phyloP scores from a whole-genome alignment of 2,113 vertebrate species.

The Peromyscus leucopus region DNA sequence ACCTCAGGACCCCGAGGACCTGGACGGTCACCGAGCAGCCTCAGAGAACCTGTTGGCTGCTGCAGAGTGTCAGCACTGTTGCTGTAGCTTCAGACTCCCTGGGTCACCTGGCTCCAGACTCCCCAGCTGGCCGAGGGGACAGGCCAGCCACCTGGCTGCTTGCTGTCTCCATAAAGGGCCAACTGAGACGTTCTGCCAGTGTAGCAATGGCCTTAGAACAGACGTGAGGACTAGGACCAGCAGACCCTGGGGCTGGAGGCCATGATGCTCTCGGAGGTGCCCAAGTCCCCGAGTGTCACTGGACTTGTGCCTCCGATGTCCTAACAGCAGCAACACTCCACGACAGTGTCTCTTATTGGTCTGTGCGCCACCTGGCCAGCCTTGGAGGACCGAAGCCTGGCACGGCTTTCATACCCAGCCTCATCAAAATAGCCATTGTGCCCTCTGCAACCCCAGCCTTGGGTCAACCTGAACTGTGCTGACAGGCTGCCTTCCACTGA shows the following conservation, averaged over 20 bases:
- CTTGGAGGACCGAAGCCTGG: neutral
- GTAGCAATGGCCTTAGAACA: neutral
- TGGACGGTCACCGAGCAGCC: neutral
- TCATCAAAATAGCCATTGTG: too few relatives aligned
- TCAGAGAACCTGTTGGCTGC: neutral
- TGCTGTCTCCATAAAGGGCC: neutral
- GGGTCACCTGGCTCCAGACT: neutral
- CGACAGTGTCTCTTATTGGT: neutral
- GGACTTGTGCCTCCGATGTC: neutral
- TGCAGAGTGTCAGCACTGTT: neutral
- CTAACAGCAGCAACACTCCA: neutral
- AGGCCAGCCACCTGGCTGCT: neutral
- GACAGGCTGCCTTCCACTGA: neutral
- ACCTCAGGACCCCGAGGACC: neutral
- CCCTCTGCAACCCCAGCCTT: neutral
- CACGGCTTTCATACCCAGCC: neutral
- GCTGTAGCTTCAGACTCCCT: neutral
- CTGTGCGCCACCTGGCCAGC: neutral
- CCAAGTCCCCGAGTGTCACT: neutral
- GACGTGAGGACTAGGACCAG: neutral
- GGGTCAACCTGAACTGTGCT: neutral
- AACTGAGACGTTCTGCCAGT: neutral
- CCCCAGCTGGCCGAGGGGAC: neutral
- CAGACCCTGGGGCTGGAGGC: neutral
- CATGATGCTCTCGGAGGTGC: neutral